Evolutionary conservation across 2,113 vertebrate species (phyloP), one percentile per base, ranked within the genome.

Genomic region (Semnornis frantzii): DNA sequence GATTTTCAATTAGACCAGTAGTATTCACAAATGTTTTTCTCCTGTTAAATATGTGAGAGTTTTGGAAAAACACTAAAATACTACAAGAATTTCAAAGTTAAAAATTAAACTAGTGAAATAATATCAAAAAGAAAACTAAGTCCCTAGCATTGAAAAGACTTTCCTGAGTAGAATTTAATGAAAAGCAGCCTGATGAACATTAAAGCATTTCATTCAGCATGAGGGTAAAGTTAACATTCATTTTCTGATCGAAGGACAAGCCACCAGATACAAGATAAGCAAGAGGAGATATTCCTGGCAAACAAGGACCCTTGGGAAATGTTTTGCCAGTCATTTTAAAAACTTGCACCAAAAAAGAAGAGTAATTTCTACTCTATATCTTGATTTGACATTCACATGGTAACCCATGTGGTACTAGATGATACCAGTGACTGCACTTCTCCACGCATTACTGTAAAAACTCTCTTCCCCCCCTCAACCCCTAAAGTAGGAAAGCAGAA

Each of bases 401-500:
- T 57, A 82, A 82, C 27, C 46, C 55, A 74, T 57, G 63, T 46
- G 62, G 44, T 17, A 64, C 58, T 48, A 80, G 23, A 66, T 62
- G 87, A 7, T 34, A 63, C 34, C 42, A 81, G 37, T 33, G 64
- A 92, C 87, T 73, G 84, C 55, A 89, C 63, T 70, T 87, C 27
- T 62, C 72, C 66, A 54, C 39, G 57, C 0, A 0, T 59, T 76
- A 59, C 72, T 44, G 13, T 25, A 82, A 71, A 52, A 68, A 71
- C 54, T 87, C 64, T 78, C 31, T 77, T 44, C 5, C 28, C 55
- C 8, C 10, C 3, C 72, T 44, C 86, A 66, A 30, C 30, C 57
- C 48, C 39, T 54, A 48, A 92, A 84, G 65, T 82, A 95, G 64
- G 87, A 94, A 93, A 92, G 74, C 62, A 70, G 69, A 92, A 96